These are phyloP conservation scores for Platycheirus albimanus DNA, from an alignment of 2,888 invertebrate genomes.

Conservation along the genomic window DNA sequence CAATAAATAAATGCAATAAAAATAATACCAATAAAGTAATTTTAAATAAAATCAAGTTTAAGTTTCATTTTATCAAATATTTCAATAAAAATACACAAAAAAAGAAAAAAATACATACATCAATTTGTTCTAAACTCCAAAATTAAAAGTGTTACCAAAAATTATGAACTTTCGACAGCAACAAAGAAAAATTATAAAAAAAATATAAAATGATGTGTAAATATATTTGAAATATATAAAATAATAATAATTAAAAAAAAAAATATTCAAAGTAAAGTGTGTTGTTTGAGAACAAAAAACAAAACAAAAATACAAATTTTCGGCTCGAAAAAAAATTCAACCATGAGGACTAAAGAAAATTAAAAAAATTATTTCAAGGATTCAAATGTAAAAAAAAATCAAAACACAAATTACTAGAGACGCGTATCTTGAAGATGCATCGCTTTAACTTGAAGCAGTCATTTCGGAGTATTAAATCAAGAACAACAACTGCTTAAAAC, in stretches of 20 bases:
- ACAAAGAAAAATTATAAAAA: conserved; percentile 44
- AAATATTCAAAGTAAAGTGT: conserved; percentile 58
- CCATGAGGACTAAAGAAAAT: conserved; percentile 70
- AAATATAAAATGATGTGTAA: conserved; percentile 40
- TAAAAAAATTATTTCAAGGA: conserved; percentile 64
- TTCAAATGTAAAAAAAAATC: conserved; percentile 72
- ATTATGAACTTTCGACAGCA: conserved; percentile 69
- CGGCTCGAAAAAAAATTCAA: conserved; percentile 70
- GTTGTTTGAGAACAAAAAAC: conserved; percentile 58
- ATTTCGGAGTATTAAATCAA: conserved; percentile 52
- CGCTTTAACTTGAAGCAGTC: conserved; percentile 45
- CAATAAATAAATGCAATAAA: conserved; percentile 75
- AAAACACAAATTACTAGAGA: conserved; percentile 6
- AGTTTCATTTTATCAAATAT: conserved; percentile 48
- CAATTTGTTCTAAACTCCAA: conserved; percentile 71
- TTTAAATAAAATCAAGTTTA: conserved; percentile 42
- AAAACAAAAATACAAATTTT: conserved; percentile 67
- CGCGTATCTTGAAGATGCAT: conserved; percentile 22
- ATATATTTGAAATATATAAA: conserved; percentile 51
- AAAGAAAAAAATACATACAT: conserved; percentile 52
- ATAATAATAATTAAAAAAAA: conserved; percentile 52
- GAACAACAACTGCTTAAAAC: conserved; percentile 41
- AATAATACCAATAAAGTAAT: conserved; percentile 71
- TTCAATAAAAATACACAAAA: conserved; percentile 57
- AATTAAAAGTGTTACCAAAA: conserved; percentile 65